Conservation (phyloP, 2,888 invertebrate species). For the Ligdia adustata region DNA sequence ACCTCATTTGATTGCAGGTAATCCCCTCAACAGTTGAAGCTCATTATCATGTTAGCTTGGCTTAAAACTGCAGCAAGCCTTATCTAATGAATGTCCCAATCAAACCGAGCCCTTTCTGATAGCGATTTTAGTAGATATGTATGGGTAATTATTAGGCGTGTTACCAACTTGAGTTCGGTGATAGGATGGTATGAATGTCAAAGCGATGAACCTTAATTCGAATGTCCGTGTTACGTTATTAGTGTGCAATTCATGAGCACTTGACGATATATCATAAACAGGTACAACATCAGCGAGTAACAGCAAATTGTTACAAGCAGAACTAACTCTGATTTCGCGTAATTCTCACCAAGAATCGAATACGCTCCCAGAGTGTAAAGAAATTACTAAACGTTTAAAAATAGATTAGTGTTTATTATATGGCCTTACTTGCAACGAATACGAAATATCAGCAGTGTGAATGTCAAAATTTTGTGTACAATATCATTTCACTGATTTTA, state of each 20-base stretch:
- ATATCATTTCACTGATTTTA: constrained; percentile 83
- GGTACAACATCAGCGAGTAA: constrained; percentile 62
- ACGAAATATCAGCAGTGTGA: constrained; percentile 83
- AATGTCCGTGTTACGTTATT: constrained; percentile 82
- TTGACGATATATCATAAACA: constrained; percentile 58
- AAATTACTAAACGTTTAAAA: constrained; percentile 84
- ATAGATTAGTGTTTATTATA: constrained; percentile 84
- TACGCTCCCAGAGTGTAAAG: constrained; percentile 80
- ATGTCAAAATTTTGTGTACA: constrained; percentile 83
- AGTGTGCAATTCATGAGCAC: constrained; percentile 76
- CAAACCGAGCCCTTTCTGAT: constrained; percentile 78
- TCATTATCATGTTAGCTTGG: constrained; percentile 73
- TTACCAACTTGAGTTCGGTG: constrained; percentile 75
- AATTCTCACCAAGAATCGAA: constrained; percentile 79
- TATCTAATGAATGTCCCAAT: constrained; percentile 71
- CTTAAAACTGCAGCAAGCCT: constrained; percentile 68
- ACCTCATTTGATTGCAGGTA: constrained; percentile 50
- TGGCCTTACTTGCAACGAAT: constrained; percentile 84
- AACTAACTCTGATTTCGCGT: constrained; percentile 72
- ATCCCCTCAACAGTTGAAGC: constrained; percentile 64
- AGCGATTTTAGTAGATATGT: constrained; percentile 75
- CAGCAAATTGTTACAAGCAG: constrained; percentile 74
- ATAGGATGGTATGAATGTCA: constrained; percentile 82
- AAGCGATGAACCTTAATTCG: constrained; percentile 83
- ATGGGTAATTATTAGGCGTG: constrained; percentile 74